Evolutionary conservation across 2,113 vertebrate species (phyloP).

Genomic region (Abramis brama): DNA sequence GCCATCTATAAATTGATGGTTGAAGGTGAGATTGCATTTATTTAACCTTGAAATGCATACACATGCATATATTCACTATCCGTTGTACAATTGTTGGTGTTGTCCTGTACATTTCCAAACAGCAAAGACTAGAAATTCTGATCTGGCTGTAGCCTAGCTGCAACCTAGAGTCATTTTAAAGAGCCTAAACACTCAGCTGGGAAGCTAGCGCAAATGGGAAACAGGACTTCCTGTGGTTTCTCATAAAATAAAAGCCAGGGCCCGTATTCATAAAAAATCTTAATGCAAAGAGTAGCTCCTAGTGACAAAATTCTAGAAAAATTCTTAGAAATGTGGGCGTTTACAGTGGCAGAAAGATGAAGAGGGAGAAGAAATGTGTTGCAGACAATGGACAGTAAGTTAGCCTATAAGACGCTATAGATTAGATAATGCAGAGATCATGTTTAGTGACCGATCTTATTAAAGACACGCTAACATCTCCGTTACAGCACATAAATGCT

Average conservation of each 20-base stretch:
- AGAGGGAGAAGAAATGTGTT: too few species aligned
- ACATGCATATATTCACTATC: neutral
- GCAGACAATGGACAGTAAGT: too few species aligned
- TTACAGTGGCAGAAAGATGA: too few species aligned
- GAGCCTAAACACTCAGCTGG: neutral
- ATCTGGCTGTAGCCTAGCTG: neutral
- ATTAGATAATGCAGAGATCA: too few species aligned
- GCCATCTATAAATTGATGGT: conserved; percentile 6
- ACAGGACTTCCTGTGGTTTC: neutral
- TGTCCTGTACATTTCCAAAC: neutral
- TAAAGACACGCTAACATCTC: too few species aligned
- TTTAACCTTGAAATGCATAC: neutral
- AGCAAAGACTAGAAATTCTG: neutral
- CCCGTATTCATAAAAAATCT: too few species aligned
- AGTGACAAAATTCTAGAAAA: too few species aligned
- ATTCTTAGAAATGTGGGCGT: too few species aligned
- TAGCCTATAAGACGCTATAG: too few species aligned
- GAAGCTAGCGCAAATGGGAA: neutral
- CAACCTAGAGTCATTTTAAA: neutral
- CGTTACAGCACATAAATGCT: too few species aligned
- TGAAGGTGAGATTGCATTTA: conserved; percentile 10
- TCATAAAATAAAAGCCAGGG: neutral
- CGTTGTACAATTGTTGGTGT: neutral
- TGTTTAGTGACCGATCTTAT: too few species aligned
- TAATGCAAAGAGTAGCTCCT: too few species aligned